Evolutionary conservation across 2,797 vertebrate genomes (phyloP), one percentile per base, ranked within the genome.

Genomic region (Eupleurogrammus muticus): DNA sequence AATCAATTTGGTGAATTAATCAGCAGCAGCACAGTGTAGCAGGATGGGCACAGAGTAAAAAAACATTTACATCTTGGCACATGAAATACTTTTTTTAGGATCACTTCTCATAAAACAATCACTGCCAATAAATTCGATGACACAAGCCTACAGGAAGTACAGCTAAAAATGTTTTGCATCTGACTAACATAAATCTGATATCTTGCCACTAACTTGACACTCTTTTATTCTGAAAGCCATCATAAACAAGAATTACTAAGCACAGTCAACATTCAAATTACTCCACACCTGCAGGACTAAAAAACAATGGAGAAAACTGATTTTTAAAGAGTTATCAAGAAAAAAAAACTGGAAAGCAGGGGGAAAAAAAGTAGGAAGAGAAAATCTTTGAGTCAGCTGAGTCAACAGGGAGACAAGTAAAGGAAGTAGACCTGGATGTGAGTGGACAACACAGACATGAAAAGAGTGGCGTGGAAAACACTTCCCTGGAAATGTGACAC

Each of bases 1-100:
- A 78, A 87, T 77, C 75, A 34, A 80, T 83, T 80, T 66, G 56
- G 52, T 77, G 55, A 83, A 73, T 85, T 73, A 90, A 86, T 82
- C 42, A 80, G 51, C 54, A 70, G 76, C 21, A 36, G 71, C 11
- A 2, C 35, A 57, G 20, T 3, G 32, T 21, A 56, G 36, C 56
- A 46, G 47, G 50, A 35, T 17, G 1, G 23, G 12, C 8, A 50
- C 34, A 52, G 66, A 72, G 53, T 69, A 10, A 65, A 54, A 61
- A 73, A 40, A 47, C 0, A 14, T 73, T 28, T 23, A 44, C 2
- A 57, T 57, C 5, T 55, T 8, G 17, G 42, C 11, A 16, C 9
- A 55, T 66, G 20, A 75, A 70, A 60, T 52, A 20, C 2, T 38
- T 8, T 50, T 42, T 24, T 20, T 71, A 62, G 32, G 11, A 69